These are phyloP conservation scores for Drosophila birchii DNA, from an alignment of 2,888 invertebrate genomes.

Conservation along the genomic window DNA sequence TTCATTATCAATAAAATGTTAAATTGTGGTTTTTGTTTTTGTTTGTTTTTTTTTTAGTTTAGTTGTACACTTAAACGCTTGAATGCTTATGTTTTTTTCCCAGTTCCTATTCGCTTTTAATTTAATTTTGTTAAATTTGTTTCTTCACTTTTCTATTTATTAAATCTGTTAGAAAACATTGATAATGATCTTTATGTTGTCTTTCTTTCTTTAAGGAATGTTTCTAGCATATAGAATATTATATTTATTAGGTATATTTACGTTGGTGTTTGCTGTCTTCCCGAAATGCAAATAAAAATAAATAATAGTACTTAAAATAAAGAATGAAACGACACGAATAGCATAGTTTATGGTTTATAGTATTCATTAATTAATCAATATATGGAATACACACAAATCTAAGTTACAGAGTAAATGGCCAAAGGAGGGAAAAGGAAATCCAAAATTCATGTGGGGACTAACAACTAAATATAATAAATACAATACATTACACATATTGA, in stretches of 20 bases:
- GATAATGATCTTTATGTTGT: constrained; percentile 46
- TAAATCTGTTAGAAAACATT: constrained; percentile 67
- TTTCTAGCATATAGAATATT: constrained; percentile 23
- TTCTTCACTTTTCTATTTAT: constrained; percentile 29
- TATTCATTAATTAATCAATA: constrained; percentile 42
- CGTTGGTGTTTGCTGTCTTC: constrained; percentile 16
- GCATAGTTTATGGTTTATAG: constrained; percentile 28
- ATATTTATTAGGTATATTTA: constrained; percentile 30
- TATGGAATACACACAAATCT: constrained; percentile 62
- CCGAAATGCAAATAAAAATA: constrained; percentile 23
- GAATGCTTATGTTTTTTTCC: constrained; percentile 34
- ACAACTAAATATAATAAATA: constrained; percentile 49
- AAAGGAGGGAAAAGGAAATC: constrained; percentile 21
- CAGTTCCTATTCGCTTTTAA: constrained; percentile 42
- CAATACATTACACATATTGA: constrained; percentile 25
- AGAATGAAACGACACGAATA: constrained; percentile 41
- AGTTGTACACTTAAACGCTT: constrained; percentile 41
- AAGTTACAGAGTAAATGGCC: constrained; percentile 43
- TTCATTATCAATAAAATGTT: constrained; percentile 36
- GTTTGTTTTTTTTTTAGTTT: constrained; percentile 30
- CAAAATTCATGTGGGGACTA: constrained; percentile 34
- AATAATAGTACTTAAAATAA: constrained; percentile 24
- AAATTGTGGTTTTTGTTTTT: constrained; percentile 13
- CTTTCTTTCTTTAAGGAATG: constrained; percentile 53
- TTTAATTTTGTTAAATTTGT: constrained; percentile 26